Evolutionary conservation across 2,113 vertebrate genomes (phyloP).

Genomic region (Petrocephalus zakoni): DNA sequence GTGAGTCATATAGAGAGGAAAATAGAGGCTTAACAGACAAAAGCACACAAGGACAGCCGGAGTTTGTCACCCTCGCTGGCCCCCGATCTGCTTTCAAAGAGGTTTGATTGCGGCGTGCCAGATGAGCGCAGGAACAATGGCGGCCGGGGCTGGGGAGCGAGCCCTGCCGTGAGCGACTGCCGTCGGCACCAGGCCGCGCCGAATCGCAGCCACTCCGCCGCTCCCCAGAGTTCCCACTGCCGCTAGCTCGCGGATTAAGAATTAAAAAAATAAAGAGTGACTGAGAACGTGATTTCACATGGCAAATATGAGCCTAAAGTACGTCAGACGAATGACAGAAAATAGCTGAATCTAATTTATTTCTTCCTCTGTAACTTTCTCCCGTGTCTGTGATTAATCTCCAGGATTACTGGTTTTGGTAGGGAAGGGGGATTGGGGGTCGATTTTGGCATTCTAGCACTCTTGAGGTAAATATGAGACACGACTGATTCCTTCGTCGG

Average conservation of each 20-base stretch:
- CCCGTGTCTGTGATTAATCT: slow-evolving; percentile 1
- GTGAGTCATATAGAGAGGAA: slow-evolving; percentile 25
- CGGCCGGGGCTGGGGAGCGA: background rate
- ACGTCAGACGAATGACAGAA: background rate
- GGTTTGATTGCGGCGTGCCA: slow-evolving; percentile 19
- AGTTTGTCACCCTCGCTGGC: slow-evolving; percentile 17
- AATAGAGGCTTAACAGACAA: slow-evolving; percentile 26
- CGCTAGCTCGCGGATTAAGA: background rate
- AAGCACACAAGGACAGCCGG: slow-evolving; percentile 27
- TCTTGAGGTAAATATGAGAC: background rate
- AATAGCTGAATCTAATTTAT: background rate
- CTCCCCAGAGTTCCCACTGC: background rate
- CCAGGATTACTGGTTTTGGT: background rate
- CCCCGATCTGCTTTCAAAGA: slow-evolving; percentile 14
- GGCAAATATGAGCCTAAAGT: background rate
- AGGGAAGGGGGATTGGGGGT: background rate
- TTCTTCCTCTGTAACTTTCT: background rate
- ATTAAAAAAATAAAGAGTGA: background rate
- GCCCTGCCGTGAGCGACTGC: background rate
- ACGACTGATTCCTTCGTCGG: background rate
- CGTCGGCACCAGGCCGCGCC: background rate
- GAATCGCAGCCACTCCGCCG: too few species aligned
- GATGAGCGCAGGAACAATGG: background rate
- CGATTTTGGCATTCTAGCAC: background rate
- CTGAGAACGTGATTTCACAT: background rate